Conservation (phyloP, 2,888 invertebrate species). For the Rhamphomyia laevipes region DNA sequence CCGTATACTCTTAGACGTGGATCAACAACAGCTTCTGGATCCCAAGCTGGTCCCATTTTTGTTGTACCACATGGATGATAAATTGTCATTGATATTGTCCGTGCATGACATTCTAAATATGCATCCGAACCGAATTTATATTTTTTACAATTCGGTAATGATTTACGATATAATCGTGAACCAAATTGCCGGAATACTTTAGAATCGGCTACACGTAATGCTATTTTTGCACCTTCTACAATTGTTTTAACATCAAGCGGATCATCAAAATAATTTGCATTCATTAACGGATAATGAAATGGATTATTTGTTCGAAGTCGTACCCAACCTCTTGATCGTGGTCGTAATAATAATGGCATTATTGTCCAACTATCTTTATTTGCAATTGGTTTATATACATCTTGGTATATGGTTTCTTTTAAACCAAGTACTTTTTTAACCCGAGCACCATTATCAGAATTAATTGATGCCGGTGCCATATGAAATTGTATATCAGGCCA, state of each 20-base stretch:
- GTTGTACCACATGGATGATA: constrained; percentile 82
- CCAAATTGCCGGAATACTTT: constrained; percentile 71
- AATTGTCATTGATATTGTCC: constrained; percentile 80
- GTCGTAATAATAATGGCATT: constrained; percentile 71
- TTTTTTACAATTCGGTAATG: constrained; percentile 67
- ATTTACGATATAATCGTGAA: constrained; percentile 59
- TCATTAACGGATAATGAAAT: constrained; percentile 73
- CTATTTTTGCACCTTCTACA: constrained; percentile 75
- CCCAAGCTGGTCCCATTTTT: constrained; percentile 77
- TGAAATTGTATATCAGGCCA: constrained; percentile 89
- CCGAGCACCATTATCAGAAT: constrained; percentile 64
- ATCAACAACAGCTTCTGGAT: constrained; percentile 71
- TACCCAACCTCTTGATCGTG: constrained; percentile 67
- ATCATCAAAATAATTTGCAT: constrained; percentile 86
- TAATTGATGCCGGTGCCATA: constrained; percentile 82
- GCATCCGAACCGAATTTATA: constrained; percentile 62
- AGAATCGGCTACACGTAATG: constrained; percentile 57
- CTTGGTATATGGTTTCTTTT: constrained; percentile 67
- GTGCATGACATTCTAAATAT: constrained; percentile 77
- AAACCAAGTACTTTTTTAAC: constrained; percentile 66
- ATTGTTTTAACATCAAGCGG: constrained; percentile 63
- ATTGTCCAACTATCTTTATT: constrained; percentile 66
- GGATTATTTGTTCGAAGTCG: constrained; percentile 70
- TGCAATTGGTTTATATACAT: constrained; percentile 67
- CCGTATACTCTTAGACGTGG: constrained; percentile 66